Evolutionary conservation across 1,140 invertebrate genomes (phyloP), one percentile per base, ranked within the genome.

Genomic region (Anastrepha obliqua): DNA sequence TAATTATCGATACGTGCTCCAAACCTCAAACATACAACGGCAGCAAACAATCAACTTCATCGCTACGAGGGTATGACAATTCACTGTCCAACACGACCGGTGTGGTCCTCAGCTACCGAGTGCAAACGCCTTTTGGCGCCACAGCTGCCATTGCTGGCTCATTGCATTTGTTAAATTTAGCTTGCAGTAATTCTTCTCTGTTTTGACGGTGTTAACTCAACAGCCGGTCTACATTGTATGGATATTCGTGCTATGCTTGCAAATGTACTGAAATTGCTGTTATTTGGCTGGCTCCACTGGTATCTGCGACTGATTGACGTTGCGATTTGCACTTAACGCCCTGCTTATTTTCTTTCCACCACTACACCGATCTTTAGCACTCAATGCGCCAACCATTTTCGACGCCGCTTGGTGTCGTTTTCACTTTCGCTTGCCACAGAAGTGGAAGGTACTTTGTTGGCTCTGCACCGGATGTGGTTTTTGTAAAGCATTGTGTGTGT

Each of bases 1-100:
- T 92, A 92, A 92, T 92, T 92, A 92, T 92, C 91, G 89, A 90
- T 92, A 70, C 17, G 42, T 44, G 15, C 11, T 44, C 55, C 51
- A 17, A 20, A 81, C n/a, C 47, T 29, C 44, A 47, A 55, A 11
- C 47, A n/a, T 17, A 29, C 9, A 55, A 42, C 74, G 3, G 15
- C 74, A 13, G 17, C 47, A 81, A 55, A 81, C 47, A 55, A 20
- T 17, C 44, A 81, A 74, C 67, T 39, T 70, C 42, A 74, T 42
- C 39, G 2, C 5, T 70, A 42, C 3, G 9, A 15, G 42, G 15
- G 13, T 74, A 0, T 47, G 67, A 4, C 60, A 4, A 3, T 15
- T 11, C 51, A 11, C 51, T 8, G 51, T 55, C 6, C 51, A 8
- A 55, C 51, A 55, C 51, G 51, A 39, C 42, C 44, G 39, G 3